Percentiles rank a stretch among this genome's conserved stretches.
These are phyloP conservation scores for Megaustenia siamemsis DNA, from an alignment of 2,888 invertebrate genomes.

Conservation along the genomic window DNA sequence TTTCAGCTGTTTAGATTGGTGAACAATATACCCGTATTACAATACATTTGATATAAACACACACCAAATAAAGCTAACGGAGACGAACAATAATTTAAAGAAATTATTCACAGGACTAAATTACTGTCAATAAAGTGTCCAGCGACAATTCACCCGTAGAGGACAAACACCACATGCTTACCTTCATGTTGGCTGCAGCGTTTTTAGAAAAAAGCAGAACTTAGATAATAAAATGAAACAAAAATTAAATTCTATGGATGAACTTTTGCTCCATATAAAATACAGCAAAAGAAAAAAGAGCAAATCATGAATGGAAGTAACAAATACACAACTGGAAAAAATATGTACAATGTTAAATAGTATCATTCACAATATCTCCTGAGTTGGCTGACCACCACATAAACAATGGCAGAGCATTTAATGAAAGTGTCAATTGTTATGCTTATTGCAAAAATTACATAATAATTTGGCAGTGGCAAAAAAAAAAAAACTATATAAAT, in stretches of 20 bases:
- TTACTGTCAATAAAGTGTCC: not conserved
- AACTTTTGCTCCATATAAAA: not conserved
- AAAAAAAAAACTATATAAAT: not conserved
- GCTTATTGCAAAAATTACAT: conserved; percentile 20
- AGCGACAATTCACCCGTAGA: conserved; percentile 27
- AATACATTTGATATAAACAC: not conserved
- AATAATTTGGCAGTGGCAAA: conserved; percentile 28
- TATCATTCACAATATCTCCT: conserved; percentile 19
- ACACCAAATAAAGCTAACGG: not conserved
- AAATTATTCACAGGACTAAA: conserved; percentile 13
- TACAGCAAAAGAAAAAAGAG: not conserved
- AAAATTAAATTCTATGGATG: conserved; percentile 5
- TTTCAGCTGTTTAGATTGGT: conserved; percentile 1
- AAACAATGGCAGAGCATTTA: conserved; percentile 6
- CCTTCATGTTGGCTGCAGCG: not conserved
- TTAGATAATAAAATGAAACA: conserved; percentile 5
- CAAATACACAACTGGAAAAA: not conserved
- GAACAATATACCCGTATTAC: conserved; percentile 34
- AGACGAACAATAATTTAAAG: conserved; percentile 22
- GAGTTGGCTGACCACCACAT: conserved; percentile 17
- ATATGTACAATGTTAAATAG: not conserved
- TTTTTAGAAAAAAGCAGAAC: not conserved
- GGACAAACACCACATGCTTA: not conserved
- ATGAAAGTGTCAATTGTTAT: conserved; percentile 26
- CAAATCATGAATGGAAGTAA: not conserved